A percentile compares a stretch with the other conserved stretches of the same genome.
phyloP scores from a whole-genome alignment of 2,113 vertebrate species.

The Cyphomyrus plagiostoma region DNA sequence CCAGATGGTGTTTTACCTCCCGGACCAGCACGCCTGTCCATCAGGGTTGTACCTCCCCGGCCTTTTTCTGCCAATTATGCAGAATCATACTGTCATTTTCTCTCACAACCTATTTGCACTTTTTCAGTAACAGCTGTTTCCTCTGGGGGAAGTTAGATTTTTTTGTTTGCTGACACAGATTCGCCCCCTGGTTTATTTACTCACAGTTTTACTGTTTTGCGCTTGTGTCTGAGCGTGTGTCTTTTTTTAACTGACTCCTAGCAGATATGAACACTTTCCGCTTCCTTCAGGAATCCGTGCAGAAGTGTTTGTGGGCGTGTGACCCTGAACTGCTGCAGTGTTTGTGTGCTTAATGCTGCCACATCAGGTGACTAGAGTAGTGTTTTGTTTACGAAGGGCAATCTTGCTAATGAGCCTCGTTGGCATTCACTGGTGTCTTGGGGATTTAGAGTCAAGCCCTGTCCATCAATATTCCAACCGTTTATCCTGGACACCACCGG shows the following conservation, averaged over 20 bases:
- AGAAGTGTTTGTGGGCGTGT: background rate
- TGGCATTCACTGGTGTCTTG: background rate
- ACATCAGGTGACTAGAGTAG: background rate
- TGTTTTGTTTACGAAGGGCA: background rate
- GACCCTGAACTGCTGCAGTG: background rate
- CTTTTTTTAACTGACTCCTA: background rate
- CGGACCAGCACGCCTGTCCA: background rate
- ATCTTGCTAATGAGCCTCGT: background rate
- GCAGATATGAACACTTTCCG: background rate
- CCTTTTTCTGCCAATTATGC: background rate
- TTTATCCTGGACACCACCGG: background rate
- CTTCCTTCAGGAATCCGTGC: background rate
- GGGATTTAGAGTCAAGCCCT: background rate
- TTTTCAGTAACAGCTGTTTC: background rate
- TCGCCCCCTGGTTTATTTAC: background rate
- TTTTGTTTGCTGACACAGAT: background rate
- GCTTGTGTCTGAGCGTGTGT: background rate
- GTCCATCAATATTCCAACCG: background rate
- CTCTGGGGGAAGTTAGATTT: background rate
- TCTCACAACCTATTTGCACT: background rate
- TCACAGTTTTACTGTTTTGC: background rate
- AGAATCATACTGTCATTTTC: background rate
- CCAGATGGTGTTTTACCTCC: background rate
- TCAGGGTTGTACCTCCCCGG: background rate
- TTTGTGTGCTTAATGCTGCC: background rate